phyloP scores from a whole-genome alignment of 2,888 invertebrate species.

The Diaprepes abbreviatus region DNA sequence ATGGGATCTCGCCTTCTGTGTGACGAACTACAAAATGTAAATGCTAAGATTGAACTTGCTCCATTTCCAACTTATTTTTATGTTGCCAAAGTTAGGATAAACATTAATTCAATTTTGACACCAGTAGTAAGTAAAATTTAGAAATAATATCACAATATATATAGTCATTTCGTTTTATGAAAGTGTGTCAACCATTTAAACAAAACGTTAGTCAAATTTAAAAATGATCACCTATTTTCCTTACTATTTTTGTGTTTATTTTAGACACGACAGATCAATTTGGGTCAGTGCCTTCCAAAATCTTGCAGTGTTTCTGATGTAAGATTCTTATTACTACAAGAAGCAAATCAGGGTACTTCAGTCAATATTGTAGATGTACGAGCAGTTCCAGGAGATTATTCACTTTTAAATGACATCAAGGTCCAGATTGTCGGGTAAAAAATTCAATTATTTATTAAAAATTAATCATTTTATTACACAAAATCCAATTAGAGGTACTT shows the following conservation, averaged over 20 bases:
- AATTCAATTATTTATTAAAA: too few relatives aligned
- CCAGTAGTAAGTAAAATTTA: slow-evolving; percentile 62
- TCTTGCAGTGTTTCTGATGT: slow-evolving; percentile 75
- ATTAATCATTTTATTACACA: too few relatives aligned
- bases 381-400: slow-evolving; percentile 79
- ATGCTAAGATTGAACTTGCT: slow-evolving; percentile 71
- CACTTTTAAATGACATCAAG: slow-evolving; percentile 75
- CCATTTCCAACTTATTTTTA: slow-evolving; percentile 75
- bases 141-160: too few relatives aligned
- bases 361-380: slow-evolving; percentile 74
- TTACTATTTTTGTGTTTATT: slow-evolving; percentile 43
- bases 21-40: slow-evolving; percentile 73
- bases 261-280: slow-evolving; percentile 77
- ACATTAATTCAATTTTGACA: slow-evolving; percentile 62
- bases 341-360: slow-evolving; percentile 61
- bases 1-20: slow-evolving; percentile 81
- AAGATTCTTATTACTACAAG: slow-evolving; percentile 64
- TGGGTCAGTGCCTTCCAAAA: slow-evolving; percentile 83
- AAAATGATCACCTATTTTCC: too few relatives aligned
- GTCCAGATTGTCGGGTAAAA: slow-evolving; percentile 78
- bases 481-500: too few relatives aligned
- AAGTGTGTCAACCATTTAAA: too few relatives aligned
- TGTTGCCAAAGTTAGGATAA: slow-evolving; percentile 70
- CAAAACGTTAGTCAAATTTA: too few relatives aligned
- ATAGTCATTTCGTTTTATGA: too few relatives aligned